Conservation (phyloP, 2,113 vertebrate genomes). For the Heterotilapia buettikoferi region DNA sequence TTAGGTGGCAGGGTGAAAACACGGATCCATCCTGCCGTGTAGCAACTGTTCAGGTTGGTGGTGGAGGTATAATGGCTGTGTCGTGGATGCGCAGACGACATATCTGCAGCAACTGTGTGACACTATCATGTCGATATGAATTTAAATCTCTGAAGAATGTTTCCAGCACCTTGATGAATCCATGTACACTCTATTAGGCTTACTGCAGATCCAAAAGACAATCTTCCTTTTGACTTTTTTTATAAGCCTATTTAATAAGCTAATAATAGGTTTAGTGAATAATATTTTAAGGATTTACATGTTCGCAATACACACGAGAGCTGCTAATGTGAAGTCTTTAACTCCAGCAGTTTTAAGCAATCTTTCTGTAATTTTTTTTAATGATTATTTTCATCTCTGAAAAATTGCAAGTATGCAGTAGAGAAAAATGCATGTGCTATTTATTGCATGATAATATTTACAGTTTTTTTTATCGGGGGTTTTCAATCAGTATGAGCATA, state of each 20-base stretch:
- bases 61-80: not conserved
- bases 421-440: not conserved
- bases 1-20: not conserved
- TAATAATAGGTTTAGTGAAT: not conserved
- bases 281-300: not conserved
- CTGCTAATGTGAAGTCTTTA: not conserved
- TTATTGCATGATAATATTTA: not conserved
- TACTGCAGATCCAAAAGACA: not conserved
- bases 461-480: fast-evolving
- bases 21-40: not conserved
- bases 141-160: not conserved
- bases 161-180: not conserved
- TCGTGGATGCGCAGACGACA: not conserved
- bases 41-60: not conserved
- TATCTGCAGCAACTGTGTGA: not conserved
- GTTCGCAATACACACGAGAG: not conserved
- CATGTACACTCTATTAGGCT: no score
- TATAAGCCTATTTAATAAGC: not conserved
- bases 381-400: not conserved
- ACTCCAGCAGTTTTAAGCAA: not conserved
- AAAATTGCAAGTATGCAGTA: not conserved
- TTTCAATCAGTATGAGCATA: not conserved
- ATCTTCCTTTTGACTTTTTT: not conserved
- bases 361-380: not conserved
- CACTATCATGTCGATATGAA: not conserved